Evolutionary conservation across 2,797 vertebrate species (phyloP).

Genomic region (Erpetoichthys calabaricus): DNA sequence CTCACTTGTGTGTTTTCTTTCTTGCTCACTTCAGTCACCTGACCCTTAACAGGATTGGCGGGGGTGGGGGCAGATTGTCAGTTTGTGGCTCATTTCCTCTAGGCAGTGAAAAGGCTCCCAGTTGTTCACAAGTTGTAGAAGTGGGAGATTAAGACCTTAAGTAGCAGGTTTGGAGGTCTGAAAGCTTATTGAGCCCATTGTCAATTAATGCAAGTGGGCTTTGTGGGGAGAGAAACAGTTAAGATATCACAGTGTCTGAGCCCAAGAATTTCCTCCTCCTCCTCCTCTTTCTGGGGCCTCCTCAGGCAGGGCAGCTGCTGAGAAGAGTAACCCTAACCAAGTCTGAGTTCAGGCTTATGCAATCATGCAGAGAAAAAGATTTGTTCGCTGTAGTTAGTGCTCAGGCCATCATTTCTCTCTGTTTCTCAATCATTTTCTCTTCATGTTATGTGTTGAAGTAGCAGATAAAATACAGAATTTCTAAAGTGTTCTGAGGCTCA

Average conservation of each 20-base stretch:
- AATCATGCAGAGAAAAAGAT: too few relatives aligned
- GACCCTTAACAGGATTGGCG: background rate
- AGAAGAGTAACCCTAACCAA: background rate
- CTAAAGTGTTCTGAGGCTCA: too few relatives aligned
- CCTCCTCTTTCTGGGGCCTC: background rate
- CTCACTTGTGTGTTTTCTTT: too few relatives aligned
- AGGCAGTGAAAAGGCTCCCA: conserved; percentile 8
- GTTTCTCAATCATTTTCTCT: too few relatives aligned
- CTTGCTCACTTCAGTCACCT: background rate
- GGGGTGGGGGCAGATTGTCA: background rate
- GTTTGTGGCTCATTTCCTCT: background rate
- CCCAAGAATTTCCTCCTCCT: background rate
- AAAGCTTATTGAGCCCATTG: conserved; percentile 8
- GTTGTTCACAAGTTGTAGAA: conserved; percentile 7
- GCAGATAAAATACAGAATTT: too few relatives aligned
- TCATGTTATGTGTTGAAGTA: too few relatives aligned
- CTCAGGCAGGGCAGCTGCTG: background rate
- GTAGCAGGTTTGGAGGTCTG: background rate
- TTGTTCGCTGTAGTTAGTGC: too few relatives aligned
- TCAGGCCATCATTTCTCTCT: too few relatives aligned
- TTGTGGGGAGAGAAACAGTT: conserved; percentile 7
- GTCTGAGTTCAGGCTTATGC: too few relatives aligned
- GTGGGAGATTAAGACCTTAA: conserved; percentile 5
- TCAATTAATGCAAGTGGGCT: background rate
- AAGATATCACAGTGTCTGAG: conserved; percentile 8